These are phyloP conservation scores for Tetranychus piercei DNA, from an alignment of 2,888 invertebrate genomes.

Conservation along the genomic window DNA sequence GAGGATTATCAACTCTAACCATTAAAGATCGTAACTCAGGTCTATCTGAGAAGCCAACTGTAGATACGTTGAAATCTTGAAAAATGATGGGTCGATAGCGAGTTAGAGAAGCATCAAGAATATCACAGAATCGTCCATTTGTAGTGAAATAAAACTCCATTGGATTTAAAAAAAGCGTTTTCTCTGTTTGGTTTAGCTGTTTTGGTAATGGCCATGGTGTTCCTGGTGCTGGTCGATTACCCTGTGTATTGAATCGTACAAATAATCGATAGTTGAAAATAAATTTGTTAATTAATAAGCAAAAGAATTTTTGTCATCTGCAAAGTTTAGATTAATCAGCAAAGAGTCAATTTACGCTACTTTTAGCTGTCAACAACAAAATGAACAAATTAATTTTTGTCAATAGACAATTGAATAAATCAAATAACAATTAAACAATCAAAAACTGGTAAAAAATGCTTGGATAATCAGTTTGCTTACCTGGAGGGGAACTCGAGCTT, in stretches of 20 bases:
- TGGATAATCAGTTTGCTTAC: slow-evolving; percentile 15
- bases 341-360: no score
- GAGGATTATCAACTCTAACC: slow-evolving; percentile 14
- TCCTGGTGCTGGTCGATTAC: background rate
- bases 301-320: background rate
- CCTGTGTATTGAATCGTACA: background rate
- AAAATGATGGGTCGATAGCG: slow-evolving; percentile 2
- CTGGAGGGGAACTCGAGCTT: slow-evolving; percentile 24
- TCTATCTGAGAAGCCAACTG: background rate
- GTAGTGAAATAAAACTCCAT: background rate
- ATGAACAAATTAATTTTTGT: no score
- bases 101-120: background rate
- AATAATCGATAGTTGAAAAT: background rate
- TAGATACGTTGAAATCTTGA: background rate
- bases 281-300: background rate
- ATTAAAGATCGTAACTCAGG: background rate
- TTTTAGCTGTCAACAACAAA: no score
- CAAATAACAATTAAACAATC: background rate
- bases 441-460: background rate
- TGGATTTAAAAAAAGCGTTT: background rate
- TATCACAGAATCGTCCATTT: background rate
- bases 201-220: slow-evolving; percentile 9
- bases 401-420: no score
- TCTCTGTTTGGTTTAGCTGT: background rate
- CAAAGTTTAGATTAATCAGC: no score